Percentiles rank a stretch among this genome's conserved stretches.
Evolutionary conservation across 2,113 vertebrate species (phyloP).

Genomic region (Myrmecobius fasciatus): DNA sequence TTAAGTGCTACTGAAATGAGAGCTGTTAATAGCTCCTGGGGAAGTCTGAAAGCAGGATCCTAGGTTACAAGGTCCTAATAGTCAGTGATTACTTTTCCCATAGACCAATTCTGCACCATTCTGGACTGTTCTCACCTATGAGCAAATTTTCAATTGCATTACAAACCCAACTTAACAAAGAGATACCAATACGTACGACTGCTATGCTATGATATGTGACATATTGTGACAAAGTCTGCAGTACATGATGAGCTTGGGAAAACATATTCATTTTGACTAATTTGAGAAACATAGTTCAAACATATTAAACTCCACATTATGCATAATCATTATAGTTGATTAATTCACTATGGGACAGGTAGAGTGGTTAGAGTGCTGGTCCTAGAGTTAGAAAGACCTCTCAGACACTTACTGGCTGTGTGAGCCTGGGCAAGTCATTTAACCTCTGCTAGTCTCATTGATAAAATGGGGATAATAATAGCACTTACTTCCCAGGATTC

Average conservation of each 20-base stretch:
- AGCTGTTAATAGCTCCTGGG: conserved; percentile 2
- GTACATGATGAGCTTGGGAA: conserved; percentile 54
- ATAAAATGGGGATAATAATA: neutral
- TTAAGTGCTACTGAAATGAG: neutral
- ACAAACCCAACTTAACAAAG: neutral
- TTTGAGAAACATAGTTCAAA: conserved; percentile 79
- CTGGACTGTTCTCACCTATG: conserved; percentile 15
- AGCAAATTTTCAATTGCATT: neutral
- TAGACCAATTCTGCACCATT: neutral
- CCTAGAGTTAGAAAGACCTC: neutral
- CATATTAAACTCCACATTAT: conserved; percentile 80
- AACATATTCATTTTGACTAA: conserved; percentile 70
- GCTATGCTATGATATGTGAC: no score
- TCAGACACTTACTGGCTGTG: neutral
- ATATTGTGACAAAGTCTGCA: conserved; percentile 31
- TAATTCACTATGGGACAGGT: conserved; percentile 71
- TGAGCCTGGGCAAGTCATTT: neutral
- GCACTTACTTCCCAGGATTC: neutral
- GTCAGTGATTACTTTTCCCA: conserved; percentile 34
- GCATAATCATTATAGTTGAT: conserved; percentile 55
- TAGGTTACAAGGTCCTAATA: conserved; percentile 42
- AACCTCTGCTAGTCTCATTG: neutral
- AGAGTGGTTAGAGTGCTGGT: neutral
- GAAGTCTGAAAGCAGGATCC: neutral
- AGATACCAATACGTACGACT: neutral